Evolutionary conservation across 2,888 invertebrate genomes (phyloP).

Genomic region (Tortricodes alternella): DNA sequence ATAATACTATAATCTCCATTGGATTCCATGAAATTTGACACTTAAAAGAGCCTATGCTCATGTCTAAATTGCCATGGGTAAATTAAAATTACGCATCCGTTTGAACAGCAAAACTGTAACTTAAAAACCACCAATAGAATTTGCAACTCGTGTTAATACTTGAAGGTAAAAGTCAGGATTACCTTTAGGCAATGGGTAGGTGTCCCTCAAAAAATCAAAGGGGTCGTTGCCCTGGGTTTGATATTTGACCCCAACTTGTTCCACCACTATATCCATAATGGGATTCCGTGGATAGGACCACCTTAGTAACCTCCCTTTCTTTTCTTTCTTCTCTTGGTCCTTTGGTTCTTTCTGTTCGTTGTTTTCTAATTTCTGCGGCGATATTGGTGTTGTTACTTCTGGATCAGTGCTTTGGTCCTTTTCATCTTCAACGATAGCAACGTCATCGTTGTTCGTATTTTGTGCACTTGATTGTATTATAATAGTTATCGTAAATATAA

Average conservation of each 20-base stretch:
- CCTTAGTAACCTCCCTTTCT: conserved; percentile 50
- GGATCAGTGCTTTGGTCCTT: conserved; percentile 24
- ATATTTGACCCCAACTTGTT: conserved; percentile 56
- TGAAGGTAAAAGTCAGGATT: too few species aligned
- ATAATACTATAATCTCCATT: too few species aligned
- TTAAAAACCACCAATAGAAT: too few species aligned
- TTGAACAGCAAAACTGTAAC: too few species aligned
- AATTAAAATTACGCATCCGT: too few species aligned
- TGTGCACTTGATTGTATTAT: conserved; percentile 40
- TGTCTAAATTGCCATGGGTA: too few species aligned
- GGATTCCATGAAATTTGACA: too few species aligned
- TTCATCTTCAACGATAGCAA: conserved; percentile 48
- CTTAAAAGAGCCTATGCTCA: too few species aligned
- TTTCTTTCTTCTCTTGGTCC: conserved; percentile 29
- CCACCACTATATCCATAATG: conserved; percentile 68
- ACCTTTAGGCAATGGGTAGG: conserved; percentile 74
- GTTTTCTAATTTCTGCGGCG: background rate
- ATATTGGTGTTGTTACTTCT: background rate
- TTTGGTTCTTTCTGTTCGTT: conserved; percentile 15
- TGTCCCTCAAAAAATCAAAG: conserved; percentile 69
- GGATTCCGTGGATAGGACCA: conserved; percentile 65
- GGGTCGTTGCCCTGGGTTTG: conserved; percentile 60
- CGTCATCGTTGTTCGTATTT: conserved; percentile 47
- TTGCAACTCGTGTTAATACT: too few species aligned
- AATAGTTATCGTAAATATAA: conserved; percentile 38